Evolutionary conservation across 2,113 vertebrate species (phyloP).

Genomic region (Stegastes partitus): DNA sequence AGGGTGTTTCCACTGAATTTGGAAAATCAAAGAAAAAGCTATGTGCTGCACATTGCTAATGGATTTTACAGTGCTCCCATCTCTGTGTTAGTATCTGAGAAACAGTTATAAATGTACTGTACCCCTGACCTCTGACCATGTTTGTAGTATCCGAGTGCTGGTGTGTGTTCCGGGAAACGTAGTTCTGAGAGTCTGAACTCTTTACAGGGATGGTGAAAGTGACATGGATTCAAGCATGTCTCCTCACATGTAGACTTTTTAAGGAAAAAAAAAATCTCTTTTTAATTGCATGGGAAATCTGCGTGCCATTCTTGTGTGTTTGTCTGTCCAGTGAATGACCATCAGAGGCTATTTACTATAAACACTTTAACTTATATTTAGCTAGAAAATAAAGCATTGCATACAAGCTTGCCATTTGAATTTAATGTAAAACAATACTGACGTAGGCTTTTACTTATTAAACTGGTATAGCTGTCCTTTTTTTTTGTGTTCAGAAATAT

Average conservation of each 20-base stretch:
- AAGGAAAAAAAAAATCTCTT: slow-evolving; percentile 17
- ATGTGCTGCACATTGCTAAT: slow-evolving; percentile 54
- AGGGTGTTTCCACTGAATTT: slow-evolving; percentile 72
- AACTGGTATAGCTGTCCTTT: slow-evolving; percentile 52
- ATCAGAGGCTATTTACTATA: slow-evolving; percentile 33
- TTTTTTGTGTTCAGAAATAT: slow-evolving; percentile 41
- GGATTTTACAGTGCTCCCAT: slow-evolving; percentile 68
- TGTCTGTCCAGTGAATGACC: slow-evolving; percentile 55
- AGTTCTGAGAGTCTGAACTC: slow-evolving; percentile 24
- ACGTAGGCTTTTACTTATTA: slow-evolving; percentile 58
- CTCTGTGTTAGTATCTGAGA: slow-evolving; percentile 46
- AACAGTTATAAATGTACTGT: slow-evolving; percentile 42
- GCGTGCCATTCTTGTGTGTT: slow-evolving; percentile 66
- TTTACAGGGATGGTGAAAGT: slow-evolving; percentile 34
- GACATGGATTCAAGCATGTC: slow-evolving; percentile 59
- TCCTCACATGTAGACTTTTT: slow-evolving; percentile 27
- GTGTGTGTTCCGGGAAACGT: slow-evolving; percentile 40
- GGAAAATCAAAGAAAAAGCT: slow-evolving; percentile 64
- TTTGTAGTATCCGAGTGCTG: slow-evolving; percentile 59
- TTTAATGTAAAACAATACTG: slow-evolving; percentile 42
- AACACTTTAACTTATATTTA: slow-evolving; percentile 64
- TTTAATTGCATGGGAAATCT: slow-evolving; percentile 74
- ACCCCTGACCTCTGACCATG: slow-evolving; percentile 51
- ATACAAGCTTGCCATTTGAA: slow-evolving; percentile 44
- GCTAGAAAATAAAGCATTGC: slow-evolving; percentile 26